Conservation (phyloP, 2,113 vertebrate genomes). For the Podilymbus podiceps region DNA sequence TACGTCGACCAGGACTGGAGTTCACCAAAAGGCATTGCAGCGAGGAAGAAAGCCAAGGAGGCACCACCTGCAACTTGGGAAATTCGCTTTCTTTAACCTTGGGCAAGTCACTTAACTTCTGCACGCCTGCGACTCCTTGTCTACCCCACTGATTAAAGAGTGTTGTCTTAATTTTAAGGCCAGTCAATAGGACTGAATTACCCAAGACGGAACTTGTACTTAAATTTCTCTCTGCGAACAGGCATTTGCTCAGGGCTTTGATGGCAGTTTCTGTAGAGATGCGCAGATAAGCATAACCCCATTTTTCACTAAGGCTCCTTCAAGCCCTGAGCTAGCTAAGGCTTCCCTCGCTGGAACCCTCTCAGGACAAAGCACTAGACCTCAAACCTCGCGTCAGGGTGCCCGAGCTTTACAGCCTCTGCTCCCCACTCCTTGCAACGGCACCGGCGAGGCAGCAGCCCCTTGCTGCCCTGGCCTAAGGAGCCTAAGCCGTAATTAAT, state of each 20-base stretch:
- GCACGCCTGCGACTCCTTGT: too few relatives aligned
- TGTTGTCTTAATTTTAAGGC: not conserved
- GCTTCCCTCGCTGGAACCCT: not conserved
- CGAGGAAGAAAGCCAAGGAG: not conserved
- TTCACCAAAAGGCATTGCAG: fast-evolving
- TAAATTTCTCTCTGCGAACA: not conserved
- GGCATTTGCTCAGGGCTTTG: not conserved
- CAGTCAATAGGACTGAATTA: not conserved
- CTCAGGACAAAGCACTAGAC: not conserved
- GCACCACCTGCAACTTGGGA: not conserved
- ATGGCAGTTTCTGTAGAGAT: too few relatives aligned
- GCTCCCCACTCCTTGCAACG: fast-evolving
- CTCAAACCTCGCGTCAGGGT: too few relatives aligned
- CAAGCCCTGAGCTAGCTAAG: not conserved
- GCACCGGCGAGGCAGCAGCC: too few relatives aligned
- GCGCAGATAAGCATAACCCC: fast-evolving
- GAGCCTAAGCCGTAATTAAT: not conserved
- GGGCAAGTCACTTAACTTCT: not conserved
- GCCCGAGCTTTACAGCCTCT: not conserved
- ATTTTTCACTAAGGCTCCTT: not conserved
- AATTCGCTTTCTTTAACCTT: fast-evolving
- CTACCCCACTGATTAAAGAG: not conserved
- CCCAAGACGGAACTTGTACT: not conserved
- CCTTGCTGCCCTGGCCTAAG: not conserved
- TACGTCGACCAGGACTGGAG: not conserved